phyloP scores from a whole-genome alignment of 2,113 vertebrate genomes.

The Engraulis encrasicolus region DNA sequence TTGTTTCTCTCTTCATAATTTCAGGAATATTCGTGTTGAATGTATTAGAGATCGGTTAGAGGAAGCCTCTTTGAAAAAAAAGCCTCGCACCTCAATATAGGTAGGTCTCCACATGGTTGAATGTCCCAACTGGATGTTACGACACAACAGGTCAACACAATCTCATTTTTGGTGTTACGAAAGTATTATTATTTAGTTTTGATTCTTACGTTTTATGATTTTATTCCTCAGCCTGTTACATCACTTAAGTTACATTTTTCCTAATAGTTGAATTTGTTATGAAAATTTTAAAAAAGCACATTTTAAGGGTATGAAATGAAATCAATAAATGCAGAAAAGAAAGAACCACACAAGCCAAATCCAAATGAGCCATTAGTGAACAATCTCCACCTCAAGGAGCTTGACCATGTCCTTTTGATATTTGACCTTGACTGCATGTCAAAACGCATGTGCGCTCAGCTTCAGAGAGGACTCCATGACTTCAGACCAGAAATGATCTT shows the following conservation, averaged over 20 bases:
- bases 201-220: background rate
- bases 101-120: background rate
- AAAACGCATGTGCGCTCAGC: background rate
- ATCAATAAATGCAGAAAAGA: background rate
- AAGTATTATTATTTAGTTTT: background rate
- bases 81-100: background rate
- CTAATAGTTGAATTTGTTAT: background rate
- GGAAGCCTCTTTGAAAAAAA: constrained; percentile 23
- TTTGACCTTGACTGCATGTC: constrained; percentile 4
- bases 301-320: background rate
- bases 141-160: background rate
- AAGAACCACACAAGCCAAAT: background rate
- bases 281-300: too few species aligned
- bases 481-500: background rate
- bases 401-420: too few species aligned
- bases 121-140: background rate
- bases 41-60: constrained; percentile 55
- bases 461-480: background rate
- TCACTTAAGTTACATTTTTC: background rate
- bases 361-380: background rate
- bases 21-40: constrained; percentile 61
- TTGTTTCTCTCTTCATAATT: background rate
- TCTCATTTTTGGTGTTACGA: background rate
- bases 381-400: background rate
- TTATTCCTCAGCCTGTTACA: background rate